phyloP scores from a whole-genome alignment of 1,140 invertebrate species.

The Pseudomyrmex dendroicus region DNA sequence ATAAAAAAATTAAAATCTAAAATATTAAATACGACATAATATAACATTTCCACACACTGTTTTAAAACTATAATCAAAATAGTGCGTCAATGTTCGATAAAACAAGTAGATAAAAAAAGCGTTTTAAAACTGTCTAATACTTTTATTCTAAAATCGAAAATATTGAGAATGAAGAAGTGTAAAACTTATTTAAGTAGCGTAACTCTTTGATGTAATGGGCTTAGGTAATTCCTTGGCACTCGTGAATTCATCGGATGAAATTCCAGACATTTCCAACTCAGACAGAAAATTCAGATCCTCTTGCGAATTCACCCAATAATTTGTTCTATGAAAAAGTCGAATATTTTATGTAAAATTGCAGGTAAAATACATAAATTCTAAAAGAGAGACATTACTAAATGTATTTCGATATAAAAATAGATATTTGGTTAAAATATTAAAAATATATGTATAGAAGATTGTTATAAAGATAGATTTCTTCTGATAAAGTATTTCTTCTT shows the following conservation, averaged over 20 bases:
- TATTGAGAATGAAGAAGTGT: neutral
- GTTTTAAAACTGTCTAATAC: neutral
- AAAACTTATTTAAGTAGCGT: slow-evolving; percentile 40
- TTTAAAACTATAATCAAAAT: neutral
- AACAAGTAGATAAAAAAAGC: neutral
- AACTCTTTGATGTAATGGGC: slow-evolving; percentile 64
- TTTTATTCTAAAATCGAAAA: slow-evolving; percentile 23
- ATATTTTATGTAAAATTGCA: no score
- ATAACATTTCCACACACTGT: neutral
- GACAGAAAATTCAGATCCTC: slow-evolving; percentile 58
- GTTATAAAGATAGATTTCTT: neutral
- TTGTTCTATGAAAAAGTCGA: slow-evolving; percentile 42
- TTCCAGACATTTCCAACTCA: slow-evolving; percentile 68
- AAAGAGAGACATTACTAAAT: neutral
- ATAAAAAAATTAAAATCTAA: slow-evolving; percentile 17
- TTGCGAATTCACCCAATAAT: slow-evolving; percentile 53
- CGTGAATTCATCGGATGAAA: slow-evolving; percentile 60
- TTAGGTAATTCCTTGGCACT: slow-evolving; percentile 72
- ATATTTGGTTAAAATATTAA: neutral
- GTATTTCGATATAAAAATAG: no score
- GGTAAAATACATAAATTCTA: neutral
- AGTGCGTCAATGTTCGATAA: neutral
- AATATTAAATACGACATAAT: slow-evolving; percentile 15
- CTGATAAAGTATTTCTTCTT: neutral
- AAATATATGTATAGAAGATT: neutral